Evolutionary conservation across 2,113 vertebrate species (phyloP).

Genomic region (Choloepus hoffmanni): DNA sequence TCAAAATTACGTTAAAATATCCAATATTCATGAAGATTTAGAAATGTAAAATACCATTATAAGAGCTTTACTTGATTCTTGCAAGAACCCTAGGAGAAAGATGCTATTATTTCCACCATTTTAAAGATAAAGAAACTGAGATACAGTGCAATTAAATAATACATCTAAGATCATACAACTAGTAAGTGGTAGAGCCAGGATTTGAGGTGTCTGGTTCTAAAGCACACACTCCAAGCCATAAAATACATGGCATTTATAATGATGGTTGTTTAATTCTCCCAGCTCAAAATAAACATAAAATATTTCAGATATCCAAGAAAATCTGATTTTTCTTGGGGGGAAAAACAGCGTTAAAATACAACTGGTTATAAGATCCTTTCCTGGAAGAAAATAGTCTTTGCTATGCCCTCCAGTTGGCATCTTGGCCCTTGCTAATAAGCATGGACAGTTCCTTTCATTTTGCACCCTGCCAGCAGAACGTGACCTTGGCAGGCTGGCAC

Average conservation of each 20-base stretch:
- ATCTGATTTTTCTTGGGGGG: neutral
- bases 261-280: neutral
- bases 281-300: slow-evolving; percentile 15
- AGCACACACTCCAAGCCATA: neutral
- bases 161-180: neutral
- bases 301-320: slow-evolving; percentile 51
- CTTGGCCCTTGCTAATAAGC: slow-evolving; percentile 50
- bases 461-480: neutral
- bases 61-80: neutral
- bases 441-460: neutral
- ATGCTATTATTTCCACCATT: neutral
- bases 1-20: slow-evolving; percentile 25
- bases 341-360: slow-evolving; percentile 44
- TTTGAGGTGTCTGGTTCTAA: neutral
- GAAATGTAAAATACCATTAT: neutral
- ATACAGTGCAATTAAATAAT: neutral
- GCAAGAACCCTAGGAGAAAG: neutral
- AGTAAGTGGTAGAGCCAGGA: neutral
- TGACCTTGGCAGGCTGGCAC: slow-evolving; percentile 33
- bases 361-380: neutral
- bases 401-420: neutral
- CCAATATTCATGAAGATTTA: neutral
- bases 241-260: neutral
- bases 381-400: slow-evolving; percentile 56
- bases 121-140: neutral